phyloP scores from a whole-genome alignment of 2,113 vertebrate genomes.

The Brachypodius melanocephalos region DNA sequence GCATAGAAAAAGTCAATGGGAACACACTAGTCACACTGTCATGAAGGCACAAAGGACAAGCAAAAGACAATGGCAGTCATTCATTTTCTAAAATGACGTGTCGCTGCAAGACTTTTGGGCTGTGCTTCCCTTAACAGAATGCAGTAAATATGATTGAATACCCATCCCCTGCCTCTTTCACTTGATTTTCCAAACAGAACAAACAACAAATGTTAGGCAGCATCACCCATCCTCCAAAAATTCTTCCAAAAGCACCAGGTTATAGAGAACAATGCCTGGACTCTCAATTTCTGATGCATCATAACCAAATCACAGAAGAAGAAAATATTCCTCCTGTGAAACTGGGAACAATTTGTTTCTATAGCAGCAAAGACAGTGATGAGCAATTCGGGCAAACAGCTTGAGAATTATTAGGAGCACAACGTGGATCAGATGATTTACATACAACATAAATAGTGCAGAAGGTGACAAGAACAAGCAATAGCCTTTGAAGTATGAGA shows the following conservation, averaged over 20 bases:
- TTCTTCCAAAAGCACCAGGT: constrained; percentile 6
- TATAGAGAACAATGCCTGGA: not conserved
- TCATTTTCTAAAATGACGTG: constrained; percentile 8
- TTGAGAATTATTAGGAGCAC: constrained; percentile 16
- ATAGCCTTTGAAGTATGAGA: constrained; percentile 35
- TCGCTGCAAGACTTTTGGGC: not conserved
- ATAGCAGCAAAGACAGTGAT: constrained; percentile 40
- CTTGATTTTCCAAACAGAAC: not conserved
- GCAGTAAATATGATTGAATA: not conserved
- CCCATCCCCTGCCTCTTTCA: not conserved
- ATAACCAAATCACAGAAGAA: not conserved
- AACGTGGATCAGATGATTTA: not conserved
- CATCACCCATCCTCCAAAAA: not conserved
- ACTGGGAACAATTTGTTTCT: constrained; percentile 48
- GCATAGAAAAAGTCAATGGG: not conserved
- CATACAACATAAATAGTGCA: constrained; percentile 24
- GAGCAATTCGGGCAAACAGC: constrained; percentile 11
- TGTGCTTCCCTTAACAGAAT: not conserved
- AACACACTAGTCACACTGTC: not conserved
- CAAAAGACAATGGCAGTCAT: constrained; percentile 1
- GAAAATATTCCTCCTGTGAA: constrained; percentile 21
- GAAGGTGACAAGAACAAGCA: not conserved
- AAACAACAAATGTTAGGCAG: constrained; percentile 23
- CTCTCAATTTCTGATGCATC: constrained; percentile 3
- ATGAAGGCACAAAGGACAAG: not conserved